These are phyloP conservation scores for Rhinogobius similis DNA, from an alignment of 2,113 vertebrate species.

Conservation along the genomic window DNA sequence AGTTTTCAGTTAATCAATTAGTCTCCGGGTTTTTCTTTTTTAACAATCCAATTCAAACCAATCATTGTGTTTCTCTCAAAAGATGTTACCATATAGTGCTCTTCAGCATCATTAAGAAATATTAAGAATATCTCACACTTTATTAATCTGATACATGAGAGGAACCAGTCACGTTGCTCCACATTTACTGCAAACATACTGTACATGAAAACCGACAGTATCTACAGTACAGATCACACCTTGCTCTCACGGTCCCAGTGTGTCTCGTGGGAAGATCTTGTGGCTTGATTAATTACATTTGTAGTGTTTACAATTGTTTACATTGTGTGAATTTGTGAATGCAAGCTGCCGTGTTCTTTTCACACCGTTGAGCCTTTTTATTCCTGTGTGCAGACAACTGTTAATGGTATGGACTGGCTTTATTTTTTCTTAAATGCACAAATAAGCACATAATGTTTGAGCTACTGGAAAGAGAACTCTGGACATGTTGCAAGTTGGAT, in stretches of 20 bases:
- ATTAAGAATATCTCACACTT: no score
- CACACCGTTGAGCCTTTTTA: not conserved
- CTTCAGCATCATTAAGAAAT: no score
- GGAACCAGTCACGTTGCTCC: conserved; percentile 17
- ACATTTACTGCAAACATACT: not conserved
- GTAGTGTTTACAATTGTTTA: not conserved
- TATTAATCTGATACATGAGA: no score
- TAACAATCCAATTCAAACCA: no score
- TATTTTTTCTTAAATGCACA: not conserved
- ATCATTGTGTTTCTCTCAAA: no score
- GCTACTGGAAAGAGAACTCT: not conserved
- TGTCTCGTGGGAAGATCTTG: not conserved
- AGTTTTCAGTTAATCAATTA: no score
- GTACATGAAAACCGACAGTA: conserved; percentile 11
- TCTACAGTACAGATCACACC: conserved; percentile 23
- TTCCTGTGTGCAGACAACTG: not conserved
- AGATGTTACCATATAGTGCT: no score
- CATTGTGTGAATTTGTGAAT: not conserved
- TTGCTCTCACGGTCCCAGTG: not conserved
- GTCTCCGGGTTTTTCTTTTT: no score
- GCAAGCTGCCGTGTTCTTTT: not conserved
- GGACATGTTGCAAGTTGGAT: no score
- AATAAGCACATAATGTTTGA: not conserved
- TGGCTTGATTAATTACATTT: not conserved
- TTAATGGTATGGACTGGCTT: not conserved